Evolutionary conservation across 2,113 vertebrate genomes (phyloP).

Genomic region (Daphoenositta chrysoptera): DNA sequence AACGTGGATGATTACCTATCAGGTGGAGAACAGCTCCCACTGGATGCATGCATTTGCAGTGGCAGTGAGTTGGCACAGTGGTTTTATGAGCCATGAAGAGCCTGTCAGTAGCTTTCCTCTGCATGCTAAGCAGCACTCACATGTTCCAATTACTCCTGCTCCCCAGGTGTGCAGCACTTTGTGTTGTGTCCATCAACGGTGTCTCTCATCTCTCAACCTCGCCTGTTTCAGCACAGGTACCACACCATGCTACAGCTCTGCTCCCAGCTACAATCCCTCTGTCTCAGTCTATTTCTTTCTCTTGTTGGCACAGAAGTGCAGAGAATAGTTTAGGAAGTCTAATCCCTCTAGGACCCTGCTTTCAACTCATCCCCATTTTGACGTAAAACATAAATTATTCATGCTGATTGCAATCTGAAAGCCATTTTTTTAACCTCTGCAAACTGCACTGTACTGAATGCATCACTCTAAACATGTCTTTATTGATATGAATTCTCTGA

Average conservation of each 20-base stretch:
- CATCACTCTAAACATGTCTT: neutral
- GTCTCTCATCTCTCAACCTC: neutral
- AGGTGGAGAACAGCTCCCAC: conserved; percentile 7
- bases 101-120: neutral
- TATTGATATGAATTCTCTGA: neutral
- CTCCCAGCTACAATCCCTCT: neutral
- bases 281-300: neutral
- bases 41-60: neutral
- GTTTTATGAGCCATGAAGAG: conserved; percentile 12
- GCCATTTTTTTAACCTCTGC: neutral
- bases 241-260: neutral
- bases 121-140: neutral
- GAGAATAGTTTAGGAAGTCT: neutral
- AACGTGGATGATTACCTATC: neutral
- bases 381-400: conserved; percentile 18
- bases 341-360: neutral
- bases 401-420: conserved; percentile 12
- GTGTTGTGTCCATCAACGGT: neutral
- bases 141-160: neutral
- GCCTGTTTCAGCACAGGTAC: neutral
- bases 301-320: neutral
- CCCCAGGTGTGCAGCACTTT: neutral
- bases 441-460: neutral
- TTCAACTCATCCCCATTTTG: neutral
- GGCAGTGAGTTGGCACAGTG: neutral